Percentiles rank a stretch among this genome's conserved stretches.
Evolutionary conservation across 2,797 vertebrate genomes (phyloP).

Genomic region (Hippopotamyrus pictus): DNA sequence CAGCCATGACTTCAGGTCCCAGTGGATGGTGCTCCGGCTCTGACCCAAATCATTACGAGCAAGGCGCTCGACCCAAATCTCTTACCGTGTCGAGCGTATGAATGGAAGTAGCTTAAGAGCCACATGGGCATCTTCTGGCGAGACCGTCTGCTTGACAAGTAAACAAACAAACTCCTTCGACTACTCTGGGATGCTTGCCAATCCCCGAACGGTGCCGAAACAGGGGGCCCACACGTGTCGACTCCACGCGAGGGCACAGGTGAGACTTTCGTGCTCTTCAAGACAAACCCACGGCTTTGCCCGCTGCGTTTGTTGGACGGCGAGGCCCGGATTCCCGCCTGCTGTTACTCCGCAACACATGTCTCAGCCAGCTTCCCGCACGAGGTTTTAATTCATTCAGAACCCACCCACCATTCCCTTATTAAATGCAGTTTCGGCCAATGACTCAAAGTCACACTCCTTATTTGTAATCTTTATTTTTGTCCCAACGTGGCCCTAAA

Average conservation of each 20-base stretch:
- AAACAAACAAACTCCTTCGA: neutral
- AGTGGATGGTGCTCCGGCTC: neutral
- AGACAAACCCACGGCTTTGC: neutral
- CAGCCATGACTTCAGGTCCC: neutral
- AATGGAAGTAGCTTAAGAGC: neutral
- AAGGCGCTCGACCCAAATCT: neutral
- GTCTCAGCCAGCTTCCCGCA: conserved; percentile 16
- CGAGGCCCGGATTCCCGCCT: conserved; percentile 11
- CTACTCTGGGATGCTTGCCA: neutral
- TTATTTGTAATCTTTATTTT: conserved; percentile 25
- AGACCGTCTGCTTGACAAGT: neutral
- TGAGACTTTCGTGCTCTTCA: neutral
- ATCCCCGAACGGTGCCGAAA: neutral
- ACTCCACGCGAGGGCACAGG: neutral
- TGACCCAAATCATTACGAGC: neutral
- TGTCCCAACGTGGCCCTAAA: conserved; percentile 31
- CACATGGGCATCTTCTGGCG: neutral
- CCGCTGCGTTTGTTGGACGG: neutral
- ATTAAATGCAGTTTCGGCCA: conserved; percentile 27
- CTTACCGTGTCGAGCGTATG: neutral
- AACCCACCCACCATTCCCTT: conserved; percentile 10
- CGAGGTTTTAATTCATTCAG: conserved; percentile 20
- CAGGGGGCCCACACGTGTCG: neutral
- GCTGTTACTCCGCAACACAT: conserved; percentile 19
- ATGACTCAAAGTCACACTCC: conserved; percentile 37